Evolutionary conservation across 2,888 invertebrate species (phyloP).

Genomic region (Coelopa pilipes): DNA sequence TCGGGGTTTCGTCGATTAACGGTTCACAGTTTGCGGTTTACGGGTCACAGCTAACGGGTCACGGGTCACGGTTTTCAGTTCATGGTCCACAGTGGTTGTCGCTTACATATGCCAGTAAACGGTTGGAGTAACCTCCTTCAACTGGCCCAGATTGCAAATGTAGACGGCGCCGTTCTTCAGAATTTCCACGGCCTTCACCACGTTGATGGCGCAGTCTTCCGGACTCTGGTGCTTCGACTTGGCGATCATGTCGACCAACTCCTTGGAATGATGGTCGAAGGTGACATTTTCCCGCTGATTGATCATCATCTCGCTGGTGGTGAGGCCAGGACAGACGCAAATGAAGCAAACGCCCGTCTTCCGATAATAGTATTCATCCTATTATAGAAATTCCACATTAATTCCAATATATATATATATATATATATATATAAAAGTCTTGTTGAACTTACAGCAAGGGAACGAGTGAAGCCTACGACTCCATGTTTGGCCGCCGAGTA

Average conservation of each 20-base stretch:
- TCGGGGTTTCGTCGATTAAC: too few species aligned
- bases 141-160: conserved; percentile 56
- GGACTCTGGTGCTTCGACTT: conserved; percentile 59
- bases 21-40: too few species aligned
- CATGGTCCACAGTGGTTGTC: background rate
- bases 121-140: conserved; percentile 57
- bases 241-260: conserved; percentile 53
- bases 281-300: conserved; percentile 59
- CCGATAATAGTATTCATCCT: conserved; percentile 54
- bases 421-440: background rate
- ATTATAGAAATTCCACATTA: background rate
- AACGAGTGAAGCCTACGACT: conserved; percentile 62
- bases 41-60: too few species aligned
- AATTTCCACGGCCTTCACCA: conserved; percentile 58
- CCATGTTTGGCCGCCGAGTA: conserved; percentile 64
- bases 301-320: conserved; percentile 59
- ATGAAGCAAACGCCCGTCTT: conserved; percentile 61
- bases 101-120: conserved; percentile 54
- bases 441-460: conserved; percentile 53
- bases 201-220: conserved; percentile 57
- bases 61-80: too few species aligned
- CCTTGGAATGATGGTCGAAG: conserved; percentile 53
- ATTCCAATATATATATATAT: background rate
- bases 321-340: conserved; percentile 60
- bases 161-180: conserved; percentile 64